Conservation (phyloP, 2,888 invertebrate genomes). For the Phengaris arion region DNA sequence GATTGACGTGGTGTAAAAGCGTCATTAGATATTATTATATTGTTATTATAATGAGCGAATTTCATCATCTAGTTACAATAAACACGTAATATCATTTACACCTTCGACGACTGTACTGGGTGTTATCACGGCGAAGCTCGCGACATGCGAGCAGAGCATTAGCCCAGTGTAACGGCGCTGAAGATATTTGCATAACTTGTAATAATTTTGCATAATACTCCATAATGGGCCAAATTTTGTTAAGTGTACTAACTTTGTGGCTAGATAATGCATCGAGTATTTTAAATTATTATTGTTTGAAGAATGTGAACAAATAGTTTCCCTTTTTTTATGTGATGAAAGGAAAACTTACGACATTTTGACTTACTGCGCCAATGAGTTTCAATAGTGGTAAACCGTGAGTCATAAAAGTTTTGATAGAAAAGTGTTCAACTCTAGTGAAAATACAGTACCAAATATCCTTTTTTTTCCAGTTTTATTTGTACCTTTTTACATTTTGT, state of each 20-base stretch:
- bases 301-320: neutral
- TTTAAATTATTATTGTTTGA: no score
- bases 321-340: neutral
- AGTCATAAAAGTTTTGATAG: no score
- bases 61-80: no score
- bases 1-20: no score
- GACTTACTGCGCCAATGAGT: no score
- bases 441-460: no score
- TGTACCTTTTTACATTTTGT: neutral
- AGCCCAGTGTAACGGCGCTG: slow-evolving; percentile 26
- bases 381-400: no score
- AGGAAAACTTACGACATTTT: no score
- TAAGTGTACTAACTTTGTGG: slow-evolving; percentile 21
- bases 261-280: neutral
- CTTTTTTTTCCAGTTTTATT: no score
- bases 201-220: slow-evolving; percentile 27
- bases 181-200: slow-evolving; percentile 30
- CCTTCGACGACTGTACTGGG: neutral
- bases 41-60: no score
- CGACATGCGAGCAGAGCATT: slow-evolving; percentile 31
- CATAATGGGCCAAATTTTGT: slow-evolving; percentile 18
- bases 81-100: neutral
- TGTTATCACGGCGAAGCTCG: slow-evolving; percentile 13
- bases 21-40: no score
- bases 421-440: no score